Evolutionary conservation across 1,140 invertebrate genomes (phyloP), one percentile per base, ranked within the genome.

Genomic region (Megalonaias nervosa): DNA sequence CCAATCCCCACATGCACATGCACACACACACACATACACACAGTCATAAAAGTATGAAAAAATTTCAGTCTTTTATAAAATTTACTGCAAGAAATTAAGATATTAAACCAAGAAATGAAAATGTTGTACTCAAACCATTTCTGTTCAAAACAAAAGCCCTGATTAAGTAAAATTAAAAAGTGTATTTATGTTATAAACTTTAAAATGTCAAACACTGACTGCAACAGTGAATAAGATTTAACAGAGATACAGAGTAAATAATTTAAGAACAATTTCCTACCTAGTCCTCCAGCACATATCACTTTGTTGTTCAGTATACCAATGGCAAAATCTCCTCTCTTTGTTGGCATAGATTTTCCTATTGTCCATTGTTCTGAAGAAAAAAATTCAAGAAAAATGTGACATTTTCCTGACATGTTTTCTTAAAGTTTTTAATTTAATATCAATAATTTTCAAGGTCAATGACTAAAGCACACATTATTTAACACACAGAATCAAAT

Each of bases 221-320:
- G 6, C 9, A 17, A 67, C 12, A 17, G 17, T 67, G 19, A 17
- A 38, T 21, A 38, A 38, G 31, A 17, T 67, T 21, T 23, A 38
- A 6, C n/a, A 23, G 6, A 67, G 11, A 67, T 67, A 9, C 17
- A 21, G 19, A 38, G n/a, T 23, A 67, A 13, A 9, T 31, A 23
- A 17, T 19, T 9, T 38, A 67, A 17, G 5, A 67, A 12, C 1
- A 67, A 67, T 13, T 21, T 21, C 84, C 82, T 81, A 90, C 89
- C 85, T 77, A 90, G 71, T 55, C 89, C 89, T 26, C 89, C 89
- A 79, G 88, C 89, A 85, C 84, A 88, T 15, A 90, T 69, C 31
- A 90, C 69, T 74, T 86, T 86, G 16, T 76, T 82, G 31, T 79
- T 81, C 9, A 89, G 56, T 19, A 87, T 72, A 64, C 85, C 88